phyloP scores from a whole-genome alignment of 2,888 invertebrate species.

The Phyllotreta cruciferae region DNA sequence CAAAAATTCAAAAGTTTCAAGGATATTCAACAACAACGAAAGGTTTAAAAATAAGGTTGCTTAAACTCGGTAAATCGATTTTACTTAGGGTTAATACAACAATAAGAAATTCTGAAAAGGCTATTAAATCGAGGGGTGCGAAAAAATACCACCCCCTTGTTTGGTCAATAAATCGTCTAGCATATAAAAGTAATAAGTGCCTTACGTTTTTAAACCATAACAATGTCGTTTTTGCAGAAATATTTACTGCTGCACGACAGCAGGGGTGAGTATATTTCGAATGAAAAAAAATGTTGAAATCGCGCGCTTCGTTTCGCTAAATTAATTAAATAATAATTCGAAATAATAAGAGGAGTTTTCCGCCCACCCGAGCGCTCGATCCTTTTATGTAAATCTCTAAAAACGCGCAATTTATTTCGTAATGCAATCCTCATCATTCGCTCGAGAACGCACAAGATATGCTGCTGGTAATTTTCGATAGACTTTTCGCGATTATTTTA shows the following conservation, averaged over 20 bases:
- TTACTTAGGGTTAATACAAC: no score
- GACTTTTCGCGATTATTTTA: constrained; percentile 28
- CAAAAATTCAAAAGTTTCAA: no score
- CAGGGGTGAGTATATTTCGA: constrained; percentile 39
- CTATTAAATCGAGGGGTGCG: constrained; percentile 13
- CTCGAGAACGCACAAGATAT: constrained; percentile 15
- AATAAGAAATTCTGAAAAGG: no score
- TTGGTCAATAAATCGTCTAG: constrained; percentile 22
- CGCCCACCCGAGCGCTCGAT: no score
- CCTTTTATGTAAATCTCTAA: no score
- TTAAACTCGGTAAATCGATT: no score
- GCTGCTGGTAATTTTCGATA: constrained; percentile 24
- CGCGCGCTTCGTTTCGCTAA: no score
- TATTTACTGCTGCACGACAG: constrained; percentile 44
- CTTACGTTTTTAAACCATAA: constrained; percentile 5
- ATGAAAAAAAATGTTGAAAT: neutral
- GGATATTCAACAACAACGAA: no score
- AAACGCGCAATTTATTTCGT: no score
- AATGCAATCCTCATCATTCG: constrained; percentile 17
- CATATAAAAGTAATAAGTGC: neutral
- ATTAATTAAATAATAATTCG: constrained; percentile 7
- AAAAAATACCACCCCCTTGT: constrained; percentile 25
- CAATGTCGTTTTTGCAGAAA: constrained; percentile 44
- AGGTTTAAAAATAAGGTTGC: no score
- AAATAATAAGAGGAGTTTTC: neutral